Conservation (phyloP, 2,797 vertebrate species). For the Falco naumanni region DNA sequence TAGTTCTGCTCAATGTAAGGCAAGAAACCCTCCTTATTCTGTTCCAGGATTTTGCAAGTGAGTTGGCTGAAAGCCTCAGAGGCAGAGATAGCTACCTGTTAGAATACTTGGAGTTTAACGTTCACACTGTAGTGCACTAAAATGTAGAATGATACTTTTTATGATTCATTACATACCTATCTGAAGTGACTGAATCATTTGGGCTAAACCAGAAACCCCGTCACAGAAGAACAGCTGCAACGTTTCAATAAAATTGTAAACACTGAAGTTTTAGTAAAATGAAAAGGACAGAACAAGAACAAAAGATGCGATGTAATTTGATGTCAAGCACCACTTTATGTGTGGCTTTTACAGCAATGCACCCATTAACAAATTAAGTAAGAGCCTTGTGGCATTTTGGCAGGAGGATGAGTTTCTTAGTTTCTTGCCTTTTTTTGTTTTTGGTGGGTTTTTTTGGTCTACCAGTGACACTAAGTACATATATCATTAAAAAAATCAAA, state of each 20-base stretch:
- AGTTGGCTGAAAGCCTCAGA: neutral
- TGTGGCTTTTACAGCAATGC: neutral
- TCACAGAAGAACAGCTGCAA: neutral
- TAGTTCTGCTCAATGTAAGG: neutral
- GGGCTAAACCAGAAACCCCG: neutral
- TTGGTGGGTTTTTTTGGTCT: neutral
- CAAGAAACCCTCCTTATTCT: neutral
- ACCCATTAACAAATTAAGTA: neutral
- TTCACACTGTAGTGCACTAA: neutral
- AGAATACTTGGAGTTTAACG: neutral
- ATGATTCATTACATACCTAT: neutral
- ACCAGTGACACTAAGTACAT: neutral
- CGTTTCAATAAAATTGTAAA: neutral
- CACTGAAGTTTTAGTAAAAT: neutral
- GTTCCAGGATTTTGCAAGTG: neutral
- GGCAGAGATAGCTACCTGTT: neutral
- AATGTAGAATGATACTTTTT: neutral
- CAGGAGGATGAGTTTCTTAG: neutral
- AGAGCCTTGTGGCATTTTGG: neutral
- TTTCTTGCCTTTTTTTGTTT: neutral
- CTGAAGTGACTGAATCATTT: neutral
- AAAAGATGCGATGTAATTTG: neutral
- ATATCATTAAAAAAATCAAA: neutral
- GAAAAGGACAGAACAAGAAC: neutral
- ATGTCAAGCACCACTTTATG: neutral